Base-by-base conservation (phyloP, 2,113 vertebrate species). In the Nansenia antarctica region DNA sequence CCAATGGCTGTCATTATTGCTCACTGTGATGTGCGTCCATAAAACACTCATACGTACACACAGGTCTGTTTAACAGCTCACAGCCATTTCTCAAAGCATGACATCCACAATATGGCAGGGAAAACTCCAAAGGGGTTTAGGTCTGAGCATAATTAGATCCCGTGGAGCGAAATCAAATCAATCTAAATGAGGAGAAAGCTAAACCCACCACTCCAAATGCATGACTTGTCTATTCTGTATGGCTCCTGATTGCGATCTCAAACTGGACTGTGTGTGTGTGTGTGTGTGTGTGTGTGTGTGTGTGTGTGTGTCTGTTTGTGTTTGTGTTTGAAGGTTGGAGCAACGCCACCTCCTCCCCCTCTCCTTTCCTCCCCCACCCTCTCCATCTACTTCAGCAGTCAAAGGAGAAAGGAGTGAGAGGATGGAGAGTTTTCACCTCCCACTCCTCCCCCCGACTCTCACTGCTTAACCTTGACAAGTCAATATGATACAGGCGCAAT, bases 381-480 rank as follows among this genome's bases (percentile, higher is more conserved):
- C 57, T 72, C 30, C 66, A 63, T 80, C 77, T 80, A 77, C 77
- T 81, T 85, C 73, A 63, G 74, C 42, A 76, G 79, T 84, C 86
- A 74, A 77, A 66, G 58, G 76, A 82, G 71, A 78, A 70, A 66
- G 70, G 67, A 68, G 64, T 68, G 55, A 65, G 35, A 80, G 79
- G 66, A 74, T 74, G 82, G 45, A 42, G 72, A 60, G 76, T 74
- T 83, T 86, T 77, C 4, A 62, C 70, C 74, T 76, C 70, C 78
- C 65, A 52, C 81, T 81, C 81, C 77, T 80, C 76, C 82, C 65
- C 69, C 79, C 77, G 82, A 75, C 62, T 88, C 74, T 78, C 77
- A 76, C 85, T 88, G 88, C 86, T 90, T 92, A 92, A 92, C 91
- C 91, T 91, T 92, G 89, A 90, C 90, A 82, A 85, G 88, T 92